These are phyloP conservation scores for Drosophila sturtevanti DNA, from an alignment of 1,140 invertebrate genomes.

Conservation along the genomic window DNA sequence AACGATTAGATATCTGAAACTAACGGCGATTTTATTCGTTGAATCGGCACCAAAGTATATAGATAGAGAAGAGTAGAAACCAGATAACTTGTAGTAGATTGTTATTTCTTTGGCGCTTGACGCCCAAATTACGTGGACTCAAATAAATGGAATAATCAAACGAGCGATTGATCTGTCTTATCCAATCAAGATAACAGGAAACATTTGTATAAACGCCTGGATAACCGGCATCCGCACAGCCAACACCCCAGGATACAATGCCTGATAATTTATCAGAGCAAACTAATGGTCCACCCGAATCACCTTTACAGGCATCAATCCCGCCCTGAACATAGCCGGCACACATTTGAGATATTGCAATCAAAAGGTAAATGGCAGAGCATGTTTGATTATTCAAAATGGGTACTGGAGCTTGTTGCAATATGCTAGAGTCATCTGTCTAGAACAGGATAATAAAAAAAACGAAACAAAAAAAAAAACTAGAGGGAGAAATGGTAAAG, in stretches of 20 bases:
- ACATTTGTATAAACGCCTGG: conserved; percentile 90
- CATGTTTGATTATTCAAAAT: conserved; percentile 35
- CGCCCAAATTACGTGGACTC: background rate
- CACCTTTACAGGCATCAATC: conserved; percentile 76
- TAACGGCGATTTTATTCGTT: background rate
- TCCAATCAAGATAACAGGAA: conserved; percentile 85
- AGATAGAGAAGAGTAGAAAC: background rate
- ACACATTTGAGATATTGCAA: conserved; percentile 56
- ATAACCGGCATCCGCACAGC: conserved; percentile 85
- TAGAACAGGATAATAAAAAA: background rate
- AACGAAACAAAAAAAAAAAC: too few relatives aligned
- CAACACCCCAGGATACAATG: conserved; percentile 88
- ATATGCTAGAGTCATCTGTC: conserved; percentile 1
- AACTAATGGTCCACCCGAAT: conserved; percentile 85
- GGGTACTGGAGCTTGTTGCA: conserved; percentile 47
- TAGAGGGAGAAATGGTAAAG: background rate
- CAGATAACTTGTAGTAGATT: background rate
- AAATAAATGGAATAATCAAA: conserved; percentile 21
- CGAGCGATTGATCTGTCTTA: conserved; percentile 47
- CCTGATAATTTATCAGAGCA: conserved; percentile 85
- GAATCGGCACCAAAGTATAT: background rate
- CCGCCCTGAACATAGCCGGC: conserved; percentile 60
- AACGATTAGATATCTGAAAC: background rate
- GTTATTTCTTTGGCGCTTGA: background rate
- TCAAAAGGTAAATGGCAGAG: conserved; percentile 29